These are phyloP conservation scores for Actenoides hombroni DNA, from an alignment of 2,113 vertebrate species.

Conservation along the genomic window DNA sequence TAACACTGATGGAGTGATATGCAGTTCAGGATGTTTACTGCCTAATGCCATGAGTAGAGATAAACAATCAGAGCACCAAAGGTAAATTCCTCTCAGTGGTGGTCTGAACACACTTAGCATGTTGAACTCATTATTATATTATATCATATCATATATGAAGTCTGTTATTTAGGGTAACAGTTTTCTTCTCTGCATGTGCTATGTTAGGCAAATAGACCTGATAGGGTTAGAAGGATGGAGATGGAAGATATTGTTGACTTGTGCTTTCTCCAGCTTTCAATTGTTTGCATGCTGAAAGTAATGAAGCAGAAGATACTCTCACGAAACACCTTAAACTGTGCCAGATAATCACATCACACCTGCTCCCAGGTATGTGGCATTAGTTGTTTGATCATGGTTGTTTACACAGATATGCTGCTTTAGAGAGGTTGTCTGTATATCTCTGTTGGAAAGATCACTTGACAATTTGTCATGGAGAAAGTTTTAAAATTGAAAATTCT, in stretches of 20 bases:
- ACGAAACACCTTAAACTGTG: not conserved
- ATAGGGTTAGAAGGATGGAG: not conserved
- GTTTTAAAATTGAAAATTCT: not conserved
- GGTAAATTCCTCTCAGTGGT: not conserved
- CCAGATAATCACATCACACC: not conserved
- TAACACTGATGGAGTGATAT: not conserved
- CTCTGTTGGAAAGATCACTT: not conserved
- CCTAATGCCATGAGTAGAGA: not conserved
- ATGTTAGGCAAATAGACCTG: not conserved
- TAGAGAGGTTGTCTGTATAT: not conserved
- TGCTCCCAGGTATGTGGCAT: not conserved
- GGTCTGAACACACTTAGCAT: not conserved
- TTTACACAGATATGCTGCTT: not conserved
- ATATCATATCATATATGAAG: no score
- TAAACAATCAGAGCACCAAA: not conserved
- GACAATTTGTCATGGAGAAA: not conserved
- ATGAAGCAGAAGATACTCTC: not conserved
- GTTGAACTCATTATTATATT: not conserved
- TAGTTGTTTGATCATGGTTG: not conserved
- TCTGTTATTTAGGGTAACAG: not conserved
- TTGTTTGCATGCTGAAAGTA: not conserved
- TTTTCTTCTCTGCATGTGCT: not conserved
- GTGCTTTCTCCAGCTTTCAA: not conserved
- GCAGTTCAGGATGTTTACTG: not conserved
- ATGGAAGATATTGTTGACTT: not conserved